Conservation (phyloP, 2,888 invertebrate species). For the Exocentrus adspersus region DNA sequence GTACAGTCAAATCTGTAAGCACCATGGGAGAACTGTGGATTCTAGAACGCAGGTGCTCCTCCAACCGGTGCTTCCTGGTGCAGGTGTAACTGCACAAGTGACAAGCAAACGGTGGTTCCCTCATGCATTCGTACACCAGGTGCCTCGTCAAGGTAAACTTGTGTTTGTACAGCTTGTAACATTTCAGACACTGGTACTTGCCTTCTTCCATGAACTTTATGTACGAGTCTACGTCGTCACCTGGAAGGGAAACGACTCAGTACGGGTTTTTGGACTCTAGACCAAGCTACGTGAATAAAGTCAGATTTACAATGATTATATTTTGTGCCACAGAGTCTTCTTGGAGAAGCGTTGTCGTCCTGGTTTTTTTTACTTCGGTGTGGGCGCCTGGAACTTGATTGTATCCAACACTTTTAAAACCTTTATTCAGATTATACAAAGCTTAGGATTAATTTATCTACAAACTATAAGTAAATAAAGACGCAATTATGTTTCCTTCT, state of each 20-base stretch:
- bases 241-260: not conserved
- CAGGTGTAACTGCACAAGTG: constrained; percentile 32
- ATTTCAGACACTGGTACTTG: constrained; percentile 27
- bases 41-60: constrained; percentile 14
- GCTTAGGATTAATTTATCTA: too few species aligned
- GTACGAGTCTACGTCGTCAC: not conserved
- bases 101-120: constrained; percentile 32
- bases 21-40: constrained; percentile 8
- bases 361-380: too few species aligned
- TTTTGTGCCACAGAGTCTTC: too few species aligned
- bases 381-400: too few species aligned
- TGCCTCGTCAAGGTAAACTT: constrained; percentile 34
- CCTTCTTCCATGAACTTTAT: not conserved
- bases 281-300: too few species aligned
- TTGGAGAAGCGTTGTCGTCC: too few species aligned
- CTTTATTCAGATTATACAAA: too few species aligned
- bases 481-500: too few species aligned
- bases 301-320: too few species aligned
- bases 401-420: too few species aligned
- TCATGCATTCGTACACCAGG: constrained; percentile 35
- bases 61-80: constrained; percentile 34
- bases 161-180: constrained; percentile 32
- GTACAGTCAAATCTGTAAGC: not conserved
- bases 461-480: too few species aligned
- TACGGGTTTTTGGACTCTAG: too few species aligned